Percentiles rank a stretch among this genome's conserved stretches.
These are phyloP conservation scores for Cryptophagus acutangulus DNA, from an alignment of 2,888 invertebrate species.

Conservation along the genomic window DNA sequence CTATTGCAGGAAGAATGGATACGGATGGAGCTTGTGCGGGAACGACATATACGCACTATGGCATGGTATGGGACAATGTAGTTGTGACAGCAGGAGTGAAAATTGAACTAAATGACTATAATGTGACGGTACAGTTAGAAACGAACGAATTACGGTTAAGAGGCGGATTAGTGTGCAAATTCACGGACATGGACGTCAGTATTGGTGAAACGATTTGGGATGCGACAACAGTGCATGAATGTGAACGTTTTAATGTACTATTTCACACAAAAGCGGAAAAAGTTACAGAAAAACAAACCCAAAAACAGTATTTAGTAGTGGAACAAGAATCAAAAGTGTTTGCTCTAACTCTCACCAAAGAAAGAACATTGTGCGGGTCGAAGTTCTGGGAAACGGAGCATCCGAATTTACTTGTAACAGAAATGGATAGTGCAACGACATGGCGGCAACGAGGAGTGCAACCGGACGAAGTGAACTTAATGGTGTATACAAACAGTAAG, in stretches of 20 bases:
- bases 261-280: slow-evolving; percentile 15
- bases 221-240: background rate
- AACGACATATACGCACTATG: too few species aligned
- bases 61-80: too few species aligned
- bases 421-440: background rate
- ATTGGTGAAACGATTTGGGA: slow-evolving; percentile 17
- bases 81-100: too few species aligned
- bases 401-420: background rate
- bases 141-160: too few species aligned
- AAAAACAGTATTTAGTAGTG: slow-evolving; percentile 13
- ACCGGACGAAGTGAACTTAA: slow-evolving; percentile 11
- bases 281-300: too few species aligned
- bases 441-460: background rate
- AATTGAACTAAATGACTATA: too few species aligned
- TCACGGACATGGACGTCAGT: too few species aligned
- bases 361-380: background rate
- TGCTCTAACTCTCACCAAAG: slow-evolving; percentile 11
- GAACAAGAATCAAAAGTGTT: slow-evolving; percentile 14
- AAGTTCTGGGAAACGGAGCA: slow-evolving; percentile 7
- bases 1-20: too few species aligned
- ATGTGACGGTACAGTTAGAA: too few species aligned
- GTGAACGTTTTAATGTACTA: slow-evolving; percentile 6
- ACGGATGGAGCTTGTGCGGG: too few species aligned
- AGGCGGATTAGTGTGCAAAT: too few species aligned
- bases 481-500: too few species aligned